phyloP scores from a whole-genome alignment of 2,888 invertebrate species.

The Blera fallax region DNA sequence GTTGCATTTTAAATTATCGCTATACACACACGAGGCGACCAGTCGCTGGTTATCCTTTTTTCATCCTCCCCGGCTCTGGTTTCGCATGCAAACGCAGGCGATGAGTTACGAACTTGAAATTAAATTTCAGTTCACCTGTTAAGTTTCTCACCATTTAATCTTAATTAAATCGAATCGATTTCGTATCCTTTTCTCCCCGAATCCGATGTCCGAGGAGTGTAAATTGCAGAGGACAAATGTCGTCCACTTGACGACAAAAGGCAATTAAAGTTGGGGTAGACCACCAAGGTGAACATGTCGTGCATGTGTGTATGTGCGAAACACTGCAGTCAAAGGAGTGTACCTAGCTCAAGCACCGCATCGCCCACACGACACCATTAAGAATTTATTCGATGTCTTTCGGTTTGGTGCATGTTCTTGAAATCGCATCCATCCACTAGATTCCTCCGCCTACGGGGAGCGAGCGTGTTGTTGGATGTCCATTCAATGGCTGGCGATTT shows the following conservation, averaged over 20 bases:
- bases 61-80: not conserved
- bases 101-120: slow-evolving; percentile 67
- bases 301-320: slow-evolving; percentile 18
- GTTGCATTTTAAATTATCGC: slow-evolving; percentile 75
- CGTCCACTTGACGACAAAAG: slow-evolving; percentile 62
- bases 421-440: not conserved
- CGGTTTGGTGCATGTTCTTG: slow-evolving; percentile 61
- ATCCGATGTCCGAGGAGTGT: slow-evolving; percentile 33
- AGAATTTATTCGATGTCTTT: slow-evolving; percentile 69
- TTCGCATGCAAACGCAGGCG: not conserved
- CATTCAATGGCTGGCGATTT: slow-evolving; percentile 55
- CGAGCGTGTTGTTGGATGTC: slow-evolving; percentile 45
- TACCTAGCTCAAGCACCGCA: not conserved
- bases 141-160: slow-evolving; percentile 75
- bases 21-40: slow-evolving; percentile 2
- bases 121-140: slow-evolving; percentile 75
- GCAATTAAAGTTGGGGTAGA: slow-evolving; percentile 61
- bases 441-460: slow-evolving; percentile 44
- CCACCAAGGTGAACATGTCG: slow-evolving; percentile 38
- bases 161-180: slow-evolving; percentile 76
- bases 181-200: slow-evolving; percentile 35
- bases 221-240: slow-evolving; percentile 58
- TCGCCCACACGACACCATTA: slow-evolving; percentile 68
- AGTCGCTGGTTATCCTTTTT: not conserved
- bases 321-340: slow-evolving; percentile 45